Conservation (phyloP, 2,888 invertebrate genomes). For the Drosophila barbarae region DNA sequence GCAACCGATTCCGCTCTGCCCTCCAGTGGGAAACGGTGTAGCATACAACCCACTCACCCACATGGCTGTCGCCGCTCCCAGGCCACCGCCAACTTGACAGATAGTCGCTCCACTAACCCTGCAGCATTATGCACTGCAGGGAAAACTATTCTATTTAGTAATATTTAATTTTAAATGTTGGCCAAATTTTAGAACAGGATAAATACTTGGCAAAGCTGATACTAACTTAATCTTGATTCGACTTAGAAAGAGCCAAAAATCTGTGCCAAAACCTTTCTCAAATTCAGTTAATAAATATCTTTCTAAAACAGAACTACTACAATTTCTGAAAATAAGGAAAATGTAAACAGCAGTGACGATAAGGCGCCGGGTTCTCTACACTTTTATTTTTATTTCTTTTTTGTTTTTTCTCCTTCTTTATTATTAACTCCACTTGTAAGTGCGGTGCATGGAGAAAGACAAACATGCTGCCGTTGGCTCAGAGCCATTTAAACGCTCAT, state of each 20-base stretch:
- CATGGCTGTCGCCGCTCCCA: constrained; percentile 38
- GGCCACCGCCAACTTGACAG: constrained; percentile 27
- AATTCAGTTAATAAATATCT: not conserved
- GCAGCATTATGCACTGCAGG: constrained; percentile 5
- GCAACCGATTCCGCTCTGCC: constrained; percentile 16
- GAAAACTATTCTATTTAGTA: not conserved
- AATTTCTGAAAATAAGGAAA: not conserved
- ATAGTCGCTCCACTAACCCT: constrained; percentile 29
- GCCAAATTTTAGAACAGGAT: too few relatives aligned
- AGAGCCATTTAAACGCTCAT: constrained; percentile 46
- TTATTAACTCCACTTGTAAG: constrained; percentile 29
- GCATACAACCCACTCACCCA: constrained; percentile 27
- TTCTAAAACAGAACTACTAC: not conserved
- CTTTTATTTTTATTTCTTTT: constrained; percentile 10
- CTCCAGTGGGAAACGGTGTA: constrained; percentile 10
- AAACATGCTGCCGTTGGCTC: constrained; percentile 32
- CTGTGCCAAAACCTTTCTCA: not conserved
- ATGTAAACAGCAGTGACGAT: constrained; percentile 11
- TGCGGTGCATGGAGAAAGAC: constrained; percentile 13
- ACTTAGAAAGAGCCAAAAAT: too few relatives aligned
- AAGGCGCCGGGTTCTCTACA: constrained; percentile 24
- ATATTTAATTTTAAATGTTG: not conserved
- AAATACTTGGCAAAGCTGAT: not conserved
- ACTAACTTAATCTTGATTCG: too few relatives aligned
- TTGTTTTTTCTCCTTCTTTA: not conserved